These are phyloP conservation scores for Araneus ventricosus DNA, from an alignment of 1,140 invertebrate species.

Conservation along the genomic window DNA sequence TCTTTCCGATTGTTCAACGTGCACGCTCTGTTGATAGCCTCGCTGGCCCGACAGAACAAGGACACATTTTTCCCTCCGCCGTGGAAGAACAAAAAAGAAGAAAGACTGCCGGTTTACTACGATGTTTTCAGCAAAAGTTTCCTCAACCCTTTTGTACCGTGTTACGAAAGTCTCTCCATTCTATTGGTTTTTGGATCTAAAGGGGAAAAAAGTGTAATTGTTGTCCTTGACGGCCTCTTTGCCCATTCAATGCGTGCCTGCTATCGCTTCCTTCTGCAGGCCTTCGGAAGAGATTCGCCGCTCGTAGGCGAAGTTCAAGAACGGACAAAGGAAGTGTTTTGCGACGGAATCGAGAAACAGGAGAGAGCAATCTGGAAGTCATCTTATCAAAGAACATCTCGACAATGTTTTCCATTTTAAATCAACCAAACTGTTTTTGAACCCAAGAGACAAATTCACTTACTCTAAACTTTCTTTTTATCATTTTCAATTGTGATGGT, in stretches of 20 bases:
- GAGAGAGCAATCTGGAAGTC: background rate
- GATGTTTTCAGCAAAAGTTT: constrained; percentile 30
- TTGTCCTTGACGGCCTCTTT: constrained; percentile 35
- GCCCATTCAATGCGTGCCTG: constrained; percentile 27
- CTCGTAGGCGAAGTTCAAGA: constrained; percentile 57
- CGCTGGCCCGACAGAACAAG: constrained; percentile 21
- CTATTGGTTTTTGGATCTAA: constrained; percentile 4
- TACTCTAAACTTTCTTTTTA: background rate
- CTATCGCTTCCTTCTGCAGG: constrained; percentile 36
- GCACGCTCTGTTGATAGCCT: constrained; percentile 54
- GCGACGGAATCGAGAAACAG: background rate
- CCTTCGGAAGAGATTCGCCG: constrained; percentile 41
- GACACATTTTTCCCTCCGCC: constrained; percentile 8
- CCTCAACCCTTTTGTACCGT: constrained; percentile 48
- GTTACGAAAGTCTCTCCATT: constrained; percentile 34
- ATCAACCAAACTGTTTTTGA: too few relatives aligned
- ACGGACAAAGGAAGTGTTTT: constrained; percentile 43
- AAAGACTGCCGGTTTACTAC: constrained; percentile 46
- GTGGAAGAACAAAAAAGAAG: background rate
- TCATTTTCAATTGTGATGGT: too few relatives aligned
- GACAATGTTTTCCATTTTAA: background rate
- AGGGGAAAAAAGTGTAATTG: constrained; percentile 14
- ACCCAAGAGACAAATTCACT: background rate
- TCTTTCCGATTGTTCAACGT: constrained; percentile 39
- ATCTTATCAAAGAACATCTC: background rate